Conservation (phyloP, 2,888 invertebrate species). For the Alloplasta piceator region DNA sequence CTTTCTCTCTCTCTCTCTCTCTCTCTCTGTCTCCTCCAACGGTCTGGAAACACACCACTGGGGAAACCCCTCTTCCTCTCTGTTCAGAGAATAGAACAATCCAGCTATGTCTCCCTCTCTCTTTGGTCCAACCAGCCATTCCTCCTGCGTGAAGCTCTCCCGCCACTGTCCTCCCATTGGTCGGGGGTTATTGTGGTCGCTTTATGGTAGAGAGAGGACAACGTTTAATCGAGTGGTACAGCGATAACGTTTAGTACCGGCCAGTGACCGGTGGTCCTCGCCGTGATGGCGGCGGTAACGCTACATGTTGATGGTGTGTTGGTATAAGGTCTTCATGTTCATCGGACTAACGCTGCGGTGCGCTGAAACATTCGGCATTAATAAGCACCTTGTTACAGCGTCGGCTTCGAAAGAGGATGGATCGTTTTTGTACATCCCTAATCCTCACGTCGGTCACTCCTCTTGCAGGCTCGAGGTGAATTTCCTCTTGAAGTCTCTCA, state of each 20-base stretch:
- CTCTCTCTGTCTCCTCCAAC: slow-evolving; percentile 24
- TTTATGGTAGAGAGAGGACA: slow-evolving; percentile 71
- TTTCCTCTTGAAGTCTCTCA: neutral
- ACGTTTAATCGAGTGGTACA: slow-evolving; percentile 74
- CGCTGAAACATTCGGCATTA: slow-evolving; percentile 39
- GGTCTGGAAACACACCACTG: slow-evolving; percentile 41
- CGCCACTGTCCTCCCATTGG: slow-evolving; percentile 63
- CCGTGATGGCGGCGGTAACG: slow-evolving; percentile 43
- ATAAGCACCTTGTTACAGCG: slow-evolving; percentile 34
- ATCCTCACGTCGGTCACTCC: slow-evolving; percentile 29
- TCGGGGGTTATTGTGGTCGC: slow-evolving; percentile 68
- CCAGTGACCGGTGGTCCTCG: slow-evolving; percentile 56
- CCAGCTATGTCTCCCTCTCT: slow-evolving; percentile 10
- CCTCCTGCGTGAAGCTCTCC: slow-evolving; percentile 44
- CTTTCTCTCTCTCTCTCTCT: slow-evolving; percentile 2
- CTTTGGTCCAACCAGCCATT: slow-evolving; percentile 25
- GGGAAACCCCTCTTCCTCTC: slow-evolving; percentile 34
- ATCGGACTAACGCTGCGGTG: slow-evolving; percentile 44
- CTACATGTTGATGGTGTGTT: slow-evolving; percentile 32
- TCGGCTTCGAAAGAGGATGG: slow-evolving; percentile 23
- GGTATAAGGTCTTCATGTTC: slow-evolving; percentile 25
- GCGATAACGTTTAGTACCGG: slow-evolving; percentile 73
- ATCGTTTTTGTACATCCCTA: slow-evolving; percentile 12
- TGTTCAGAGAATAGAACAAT: slow-evolving; percentile 28
- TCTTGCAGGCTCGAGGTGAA: neutral